phyloP scores from a whole-genome alignment of 1,140 invertebrate genomes.

The Metopolophium dirhodum region DNA sequence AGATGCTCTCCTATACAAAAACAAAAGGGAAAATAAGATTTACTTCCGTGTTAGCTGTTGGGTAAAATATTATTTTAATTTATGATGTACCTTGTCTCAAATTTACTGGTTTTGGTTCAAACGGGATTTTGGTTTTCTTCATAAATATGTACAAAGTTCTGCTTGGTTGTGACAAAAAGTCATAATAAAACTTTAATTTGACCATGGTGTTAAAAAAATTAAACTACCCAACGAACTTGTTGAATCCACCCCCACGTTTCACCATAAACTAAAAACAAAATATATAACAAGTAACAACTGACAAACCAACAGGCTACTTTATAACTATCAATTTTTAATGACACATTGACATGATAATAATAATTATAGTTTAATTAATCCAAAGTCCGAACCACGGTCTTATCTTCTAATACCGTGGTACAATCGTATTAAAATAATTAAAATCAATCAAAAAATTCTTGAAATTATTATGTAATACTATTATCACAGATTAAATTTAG shows the following conservation, averaged over 20 bases:
- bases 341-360: too few relatives aligned
- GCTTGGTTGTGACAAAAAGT: conserved; percentile 76
- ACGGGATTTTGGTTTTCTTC: conserved; percentile 70
- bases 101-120: conserved; percentile 64
- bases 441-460: too few relatives aligned
- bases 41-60: background rate
- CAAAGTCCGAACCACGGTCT: too few relatives aligned
- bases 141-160: conserved; percentile 75
- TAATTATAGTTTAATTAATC: too few relatives aligned
- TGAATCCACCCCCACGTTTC: background rate
- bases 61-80: background rate
- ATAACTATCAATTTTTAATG: too few relatives aligned
- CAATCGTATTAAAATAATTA: too few relatives aligned
- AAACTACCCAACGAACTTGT: background rate
- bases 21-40: background rate
- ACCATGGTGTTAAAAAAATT: background rate
- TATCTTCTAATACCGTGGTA: too few relatives aligned
- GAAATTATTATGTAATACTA: too few relatives aligned
- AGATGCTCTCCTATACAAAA: conserved; percentile 76
- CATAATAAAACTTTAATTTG: conserved; percentile 67
- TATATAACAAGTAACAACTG: too few relatives aligned
- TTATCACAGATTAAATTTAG: too few relatives aligned
- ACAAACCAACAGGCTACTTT: too few relatives aligned
- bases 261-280: too few relatives aligned
- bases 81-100: conserved; percentile 2